These are phyloP conservation scores for Cochlearius cochlearius DNA, from an alignment of 2,113 vertebrate species.

Conservation along the genomic window DNA sequence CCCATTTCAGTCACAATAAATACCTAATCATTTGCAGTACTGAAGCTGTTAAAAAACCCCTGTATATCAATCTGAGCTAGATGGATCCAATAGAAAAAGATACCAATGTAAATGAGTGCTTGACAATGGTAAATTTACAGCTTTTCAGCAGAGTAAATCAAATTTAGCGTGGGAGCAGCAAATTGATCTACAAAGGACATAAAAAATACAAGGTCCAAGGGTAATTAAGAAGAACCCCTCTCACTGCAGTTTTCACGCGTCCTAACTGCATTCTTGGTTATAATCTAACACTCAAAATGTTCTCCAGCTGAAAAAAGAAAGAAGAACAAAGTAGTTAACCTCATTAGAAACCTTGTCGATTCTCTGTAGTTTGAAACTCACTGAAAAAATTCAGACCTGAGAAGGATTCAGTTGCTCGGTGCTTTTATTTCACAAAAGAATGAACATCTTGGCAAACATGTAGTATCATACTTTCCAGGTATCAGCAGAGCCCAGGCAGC, in stretches of 20 bases:
- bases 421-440: conserved; percentile 57
- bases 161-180: neutral
- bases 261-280: neutral
- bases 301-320: neutral
- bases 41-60: neutral
- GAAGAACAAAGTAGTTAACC: neutral
- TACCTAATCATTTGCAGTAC: neutral
- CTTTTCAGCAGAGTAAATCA: neutral
- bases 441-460: conserved; percentile 10
- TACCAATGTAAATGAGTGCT: neutral
- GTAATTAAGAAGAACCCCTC: neutral
- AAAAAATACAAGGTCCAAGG: neutral
- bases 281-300: neutral
- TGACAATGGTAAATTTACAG: neutral
- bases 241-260: neutral
- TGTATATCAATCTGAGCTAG: neutral
- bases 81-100: neutral
- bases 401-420: neutral
- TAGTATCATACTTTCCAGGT: neutral
- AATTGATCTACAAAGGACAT: neutral
- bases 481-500: conserved; percentile 32
- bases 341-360: neutral
- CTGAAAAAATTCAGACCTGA: neutral
- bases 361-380: neutral
- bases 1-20: neutral